Evolutionary conservation across 2,113 vertebrate species (phyloP), one percentile per base, ranked within the genome.

Genomic region (Prunella fulvescens): DNA sequence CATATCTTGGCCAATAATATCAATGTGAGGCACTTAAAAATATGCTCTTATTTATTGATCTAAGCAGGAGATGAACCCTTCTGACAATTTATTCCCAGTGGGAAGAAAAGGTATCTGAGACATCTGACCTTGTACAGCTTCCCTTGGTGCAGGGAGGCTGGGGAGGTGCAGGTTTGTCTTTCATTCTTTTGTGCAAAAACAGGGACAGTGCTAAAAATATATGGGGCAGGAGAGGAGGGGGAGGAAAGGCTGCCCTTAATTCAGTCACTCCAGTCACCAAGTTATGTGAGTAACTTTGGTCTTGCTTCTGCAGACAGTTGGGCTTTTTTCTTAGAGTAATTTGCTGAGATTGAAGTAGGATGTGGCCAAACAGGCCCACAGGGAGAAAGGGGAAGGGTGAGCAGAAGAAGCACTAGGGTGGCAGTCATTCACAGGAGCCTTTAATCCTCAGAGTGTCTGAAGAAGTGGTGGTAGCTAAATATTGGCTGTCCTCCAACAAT

Each of bases 301-400:
- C 29, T 79, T 67, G 3, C 67, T 89, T 89, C 56, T 89, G 92
- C 33, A 60, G 66, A 28, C 10, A 15, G 28, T 1, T 90, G 25
- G 29, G 14, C 5, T 45, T 57, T n/a, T n/a, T 71, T 60, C 39
- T 82, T 44, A 47, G 28, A 26, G 56, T 71, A 53, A 69, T 85
- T 74, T 74, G 24, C 42, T 71, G 72, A 61, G 51, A 15, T 40
- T 64, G 35, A 71, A 85, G 47, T 56, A 37, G 56, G 8, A 12
- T 45, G 33, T 19, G 24, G 53, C 54, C 48, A 69, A 86, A 50
- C 0, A 4, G 44, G 29, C 3, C 1, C 15, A 4, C 0, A 0
- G 31, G 42, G 51, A 92, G 60, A 44, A 84, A 91, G 9, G 5
- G 24, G 35, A 51, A 72, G 31, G 35, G 13, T 2, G 2, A 86